phyloP scores from a whole-genome alignment of 2,113 vertebrate genomes.

The Cryptotis parvus region DNA sequence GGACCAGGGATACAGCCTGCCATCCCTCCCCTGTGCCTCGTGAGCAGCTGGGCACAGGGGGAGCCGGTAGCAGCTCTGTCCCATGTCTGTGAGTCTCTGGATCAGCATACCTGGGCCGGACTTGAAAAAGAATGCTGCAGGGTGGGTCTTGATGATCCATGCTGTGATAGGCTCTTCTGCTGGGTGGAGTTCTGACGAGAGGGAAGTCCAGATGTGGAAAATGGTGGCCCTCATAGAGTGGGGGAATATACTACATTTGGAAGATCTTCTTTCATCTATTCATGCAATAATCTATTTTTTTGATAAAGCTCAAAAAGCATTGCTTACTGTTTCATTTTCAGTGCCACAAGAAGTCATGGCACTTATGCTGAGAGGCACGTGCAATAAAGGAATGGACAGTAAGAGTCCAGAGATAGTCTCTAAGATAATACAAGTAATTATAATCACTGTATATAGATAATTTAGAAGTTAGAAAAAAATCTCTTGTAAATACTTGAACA shows the following conservation, averaged over 20 bases:
- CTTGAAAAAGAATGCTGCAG: too few species aligned
- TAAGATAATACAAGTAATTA: slow-evolving; percentile 29
- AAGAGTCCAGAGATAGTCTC: background rate
- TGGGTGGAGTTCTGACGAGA: too few species aligned
- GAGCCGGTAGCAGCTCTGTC: too few species aligned
- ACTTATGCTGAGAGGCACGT: slow-evolving; percentile 10
- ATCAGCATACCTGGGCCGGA: too few species aligned
- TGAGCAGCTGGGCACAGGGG: too few species aligned
- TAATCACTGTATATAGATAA: slow-evolving; percentile 44
- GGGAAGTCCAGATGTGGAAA: too few species aligned
- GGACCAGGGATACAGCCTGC: too few species aligned
- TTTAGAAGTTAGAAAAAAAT: background rate
- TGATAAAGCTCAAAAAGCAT: background rate
- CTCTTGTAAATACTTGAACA: background rate
- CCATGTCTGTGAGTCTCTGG: too few species aligned
- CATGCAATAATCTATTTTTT: slow-evolving; percentile 17
- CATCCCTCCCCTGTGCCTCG: too few species aligned
- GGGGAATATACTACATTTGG: slow-evolving; percentile 34
- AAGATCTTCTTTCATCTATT: slow-evolving; percentile 3
- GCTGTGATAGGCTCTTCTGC: too few species aligned
- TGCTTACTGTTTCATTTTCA: background rate
- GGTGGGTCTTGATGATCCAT: too few species aligned
- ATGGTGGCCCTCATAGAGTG: too few species aligned
- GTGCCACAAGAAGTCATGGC: background rate
- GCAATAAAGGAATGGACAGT: background rate